Evolutionary conservation across 2,113 vertebrate species (phyloP).

Genomic region (Argyrosomus japonicus): DNA sequence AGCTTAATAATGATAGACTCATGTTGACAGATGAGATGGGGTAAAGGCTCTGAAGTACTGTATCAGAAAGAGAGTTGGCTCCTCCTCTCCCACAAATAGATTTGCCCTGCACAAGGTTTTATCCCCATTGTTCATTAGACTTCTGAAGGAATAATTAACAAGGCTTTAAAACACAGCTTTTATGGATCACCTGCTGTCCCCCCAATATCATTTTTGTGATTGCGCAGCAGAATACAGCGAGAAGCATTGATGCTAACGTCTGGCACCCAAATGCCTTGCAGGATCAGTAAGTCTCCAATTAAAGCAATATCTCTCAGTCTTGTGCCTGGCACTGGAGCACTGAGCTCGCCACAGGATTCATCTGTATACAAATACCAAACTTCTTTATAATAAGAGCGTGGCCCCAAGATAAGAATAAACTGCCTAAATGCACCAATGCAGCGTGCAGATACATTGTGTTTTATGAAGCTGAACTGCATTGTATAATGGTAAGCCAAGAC

Average conservation of each 20-base stretch:
- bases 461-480: conserved; percentile 68
- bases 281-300: conserved; percentile 86
- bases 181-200: conserved; percentile 89
- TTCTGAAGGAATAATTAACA: conserved; percentile 88
- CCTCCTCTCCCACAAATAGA: conserved; percentile 72
- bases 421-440: conserved; percentile 66
- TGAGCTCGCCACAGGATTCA: conserved; percentile 73
- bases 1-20: conserved; percentile 54
- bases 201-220: conserved; percentile 87
- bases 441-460: conserved; percentile 61
- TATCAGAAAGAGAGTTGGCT: conserved; percentile 59
- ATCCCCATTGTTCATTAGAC: conserved; percentile 85
- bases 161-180: conserved; percentile 87
- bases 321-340: conserved; percentile 63
- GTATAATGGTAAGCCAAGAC: conserved; percentile 53
- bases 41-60: conserved; percentile 68
- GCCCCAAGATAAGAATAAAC: conserved; percentile 72
- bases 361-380: conserved; percentile 60
- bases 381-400: conserved; percentile 63
- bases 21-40: conserved; percentile 71
- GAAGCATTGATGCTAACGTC: conserved; percentile 83
- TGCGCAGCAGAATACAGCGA: conserved; percentile 83
- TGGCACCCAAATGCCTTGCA: conserved; percentile 83
- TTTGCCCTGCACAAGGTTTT: conserved; percentile 78
- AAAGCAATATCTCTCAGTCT: conserved; percentile 83